Percentiles rank a stretch among this genome's conserved stretches.
Evolutionary conservation across 2,113 vertebrate species (phyloP).

Genomic region (Falcunculus frontatus): DNA sequence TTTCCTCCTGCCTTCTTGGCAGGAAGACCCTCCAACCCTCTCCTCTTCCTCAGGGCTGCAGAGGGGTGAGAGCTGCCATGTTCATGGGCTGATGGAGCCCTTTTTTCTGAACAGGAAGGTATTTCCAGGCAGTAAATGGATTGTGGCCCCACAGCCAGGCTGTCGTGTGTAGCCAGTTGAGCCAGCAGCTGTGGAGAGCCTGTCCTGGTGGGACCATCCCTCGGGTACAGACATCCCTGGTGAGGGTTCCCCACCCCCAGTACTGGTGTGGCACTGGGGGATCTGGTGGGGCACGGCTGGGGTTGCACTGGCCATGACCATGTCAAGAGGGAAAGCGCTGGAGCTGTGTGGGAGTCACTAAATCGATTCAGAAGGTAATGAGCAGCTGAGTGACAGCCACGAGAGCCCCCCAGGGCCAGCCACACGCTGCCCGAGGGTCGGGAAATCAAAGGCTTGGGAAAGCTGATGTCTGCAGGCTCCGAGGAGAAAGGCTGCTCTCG

Average conservation of each 20-base stretch:
- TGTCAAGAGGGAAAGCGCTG: fast-evolving
- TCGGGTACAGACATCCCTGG: neutral
- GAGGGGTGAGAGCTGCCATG: fast-evolving
- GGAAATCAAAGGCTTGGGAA: neutral
- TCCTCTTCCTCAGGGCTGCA: neutral
- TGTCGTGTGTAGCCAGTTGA: fast-evolving
- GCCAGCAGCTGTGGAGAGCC: fast-evolving
- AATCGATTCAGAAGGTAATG: fast-evolving
- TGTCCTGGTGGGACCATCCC: neutral
- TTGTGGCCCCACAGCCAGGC: neutral
- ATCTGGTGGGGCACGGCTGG: fast-evolving
- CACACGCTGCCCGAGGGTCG: neutral
- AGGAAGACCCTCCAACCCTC: neutral
- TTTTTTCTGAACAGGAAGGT: neutral
- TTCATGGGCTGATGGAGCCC: neutral
- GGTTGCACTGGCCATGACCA: neutral
- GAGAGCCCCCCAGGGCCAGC: neutral
- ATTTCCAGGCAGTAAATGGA: neutral
- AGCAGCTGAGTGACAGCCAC: neutral
- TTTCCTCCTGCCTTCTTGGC: neutral
- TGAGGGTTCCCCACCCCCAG: neutral
- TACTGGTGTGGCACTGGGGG: neutral
- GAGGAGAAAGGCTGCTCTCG: neutral
- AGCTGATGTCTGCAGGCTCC: neutral
- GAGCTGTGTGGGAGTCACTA: neutral